phyloP scores from a whole-genome alignment of 2,888 invertebrate species.

The Polydrusus tereticollis region DNA sequence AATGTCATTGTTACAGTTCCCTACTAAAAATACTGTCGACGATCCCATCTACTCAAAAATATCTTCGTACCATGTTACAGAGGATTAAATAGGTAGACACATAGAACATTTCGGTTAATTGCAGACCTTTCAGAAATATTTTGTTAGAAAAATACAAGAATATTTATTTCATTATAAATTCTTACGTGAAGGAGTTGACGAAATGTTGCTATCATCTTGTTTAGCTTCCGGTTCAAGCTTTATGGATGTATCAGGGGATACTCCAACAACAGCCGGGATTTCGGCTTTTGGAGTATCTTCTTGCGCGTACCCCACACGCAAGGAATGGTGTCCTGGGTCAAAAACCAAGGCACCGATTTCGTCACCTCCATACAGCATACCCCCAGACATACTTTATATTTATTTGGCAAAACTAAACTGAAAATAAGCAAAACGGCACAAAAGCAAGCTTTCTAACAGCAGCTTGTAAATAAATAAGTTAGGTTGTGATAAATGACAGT shows the following conservation, averaged over 20 bases:
- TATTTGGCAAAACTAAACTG: background rate
- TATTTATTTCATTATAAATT: background rate
- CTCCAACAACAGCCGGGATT: slow-evolving; percentile 93
- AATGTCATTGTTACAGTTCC: too few species aligned
- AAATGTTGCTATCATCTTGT: slow-evolving; percentile 72
- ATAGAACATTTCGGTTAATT: too few species aligned
- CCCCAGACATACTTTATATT: slow-evolving; percentile 68
- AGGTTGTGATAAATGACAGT: background rate
- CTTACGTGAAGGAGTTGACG: slow-evolving; percentile 59
- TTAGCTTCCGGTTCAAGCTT: slow-evolving; percentile 83
- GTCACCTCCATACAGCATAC: slow-evolving; percentile 93
- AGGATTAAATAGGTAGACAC: too few species aligned
- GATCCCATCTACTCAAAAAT: too few species aligned
- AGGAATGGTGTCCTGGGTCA: slow-evolving; percentile 93
- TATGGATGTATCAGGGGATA: slow-evolving; percentile 78
- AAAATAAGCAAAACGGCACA: background rate
- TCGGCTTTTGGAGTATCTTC: slow-evolving; percentile 99
- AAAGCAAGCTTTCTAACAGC: background rate
- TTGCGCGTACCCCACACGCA: slow-evolving; percentile 94
- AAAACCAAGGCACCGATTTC: slow-evolving; percentile 99
- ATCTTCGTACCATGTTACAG: too few species aligned
- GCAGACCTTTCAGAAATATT: too few species aligned
- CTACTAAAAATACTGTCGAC: too few species aligned
- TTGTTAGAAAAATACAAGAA: too few species aligned
- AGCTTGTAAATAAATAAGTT: background rate